Base-by-base conservation (phyloP, 2,113 vertebrate genomes). In the Entelurus aequoreus region DNA sequence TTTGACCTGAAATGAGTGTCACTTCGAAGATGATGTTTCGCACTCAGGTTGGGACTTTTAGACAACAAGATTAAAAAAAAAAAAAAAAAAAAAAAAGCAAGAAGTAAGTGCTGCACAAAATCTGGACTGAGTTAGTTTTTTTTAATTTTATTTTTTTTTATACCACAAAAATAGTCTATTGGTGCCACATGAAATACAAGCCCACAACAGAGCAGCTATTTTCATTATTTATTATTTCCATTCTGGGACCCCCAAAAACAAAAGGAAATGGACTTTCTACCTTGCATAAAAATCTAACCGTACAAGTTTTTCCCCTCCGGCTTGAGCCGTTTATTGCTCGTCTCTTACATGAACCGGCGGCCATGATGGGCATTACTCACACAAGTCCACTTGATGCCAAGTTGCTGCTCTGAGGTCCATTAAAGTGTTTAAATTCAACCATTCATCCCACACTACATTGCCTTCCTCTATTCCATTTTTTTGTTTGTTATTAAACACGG, bases 291-390 rank as follows among this genome's bases (percentile, higher is more conserved):
- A 81, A 75, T 71, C 69, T 74, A 67, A 48, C 68, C 19, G 13
- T 65, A 72, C 48, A 36, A 61, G 74, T 80, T 77, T 60, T 68
- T 77, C 64, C 60, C 75, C 78, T 66, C 74, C 77, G 56, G 56
- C 74, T 71, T 60, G 38, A 79, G 69, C 68, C 75, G 81, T 87
- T 88, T 89, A 88, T 84, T 83, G 72, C 86, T 84, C 19, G 75
- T 83, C 84, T 84, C 77, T 78, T 83, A 88, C 88, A 90, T 83
- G 78, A 80, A 88, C 79, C 76, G 71, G 76, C 67, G 80, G 85
- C 82, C 75, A 74, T 79, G 86, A 90, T 71, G 80, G 81, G 89
- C 84, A 89, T 90, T 89, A 90, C 87, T 90, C 89, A 90, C 89
- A 90, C 79, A 69, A 77, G 40, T 76, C 60, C 40, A 60, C 46